phyloP scores from a whole-genome alignment of 2,888 invertebrate species.

The Galeopsomyia nigrocyanea region DNA sequence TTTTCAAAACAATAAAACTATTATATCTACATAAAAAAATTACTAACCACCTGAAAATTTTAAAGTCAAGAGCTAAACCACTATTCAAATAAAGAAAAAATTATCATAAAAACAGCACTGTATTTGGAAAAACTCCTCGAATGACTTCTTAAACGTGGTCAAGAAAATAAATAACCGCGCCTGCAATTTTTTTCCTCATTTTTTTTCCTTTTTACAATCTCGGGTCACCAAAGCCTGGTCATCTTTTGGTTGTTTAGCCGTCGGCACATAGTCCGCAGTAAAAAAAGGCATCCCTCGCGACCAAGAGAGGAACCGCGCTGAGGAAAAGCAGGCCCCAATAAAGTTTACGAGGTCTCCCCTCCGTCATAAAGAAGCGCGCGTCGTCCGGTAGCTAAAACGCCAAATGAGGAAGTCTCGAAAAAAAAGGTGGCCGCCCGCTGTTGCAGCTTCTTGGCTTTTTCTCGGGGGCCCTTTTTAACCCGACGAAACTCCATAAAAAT shows the following conservation, averaged over 20 bases:
- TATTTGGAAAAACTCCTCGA: too few species aligned
- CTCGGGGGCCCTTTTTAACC: slow-evolving; percentile 22
- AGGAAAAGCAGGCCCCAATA: slow-evolving; percentile 8
- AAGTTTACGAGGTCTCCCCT: slow-evolving; percentile 24
- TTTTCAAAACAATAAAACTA: too few species aligned
- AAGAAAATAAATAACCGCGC: too few species aligned
- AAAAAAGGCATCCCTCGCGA: slow-evolving; percentile 3
- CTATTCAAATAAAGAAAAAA: too few species aligned
- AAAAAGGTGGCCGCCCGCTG: neutral
- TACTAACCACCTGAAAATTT: too few species aligned
- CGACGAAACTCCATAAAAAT: slow-evolving; percentile 33
- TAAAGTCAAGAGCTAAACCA: too few species aligned
- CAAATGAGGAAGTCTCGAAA: slow-evolving; percentile 23
- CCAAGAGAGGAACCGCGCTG: neutral
- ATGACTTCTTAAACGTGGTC: too few species aligned
- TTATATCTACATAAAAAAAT: too few species aligned
- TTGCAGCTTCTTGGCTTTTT: slow-evolving; percentile 4
- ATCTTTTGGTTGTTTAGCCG: neutral
- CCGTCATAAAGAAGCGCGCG: slow-evolving; percentile 19
- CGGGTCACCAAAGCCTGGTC: too few species aligned
- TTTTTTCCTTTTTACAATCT: slow-evolving; percentile 17
- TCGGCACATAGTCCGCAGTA: slow-evolving; percentile 15
- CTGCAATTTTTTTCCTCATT: slow-evolving; percentile 13
- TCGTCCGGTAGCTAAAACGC: slow-evolving; percentile 28
- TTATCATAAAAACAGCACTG: too few species aligned